phyloP scores from a whole-genome alignment of 2,113 vertebrate species.

The Gadus chalcogrammus region DNA sequence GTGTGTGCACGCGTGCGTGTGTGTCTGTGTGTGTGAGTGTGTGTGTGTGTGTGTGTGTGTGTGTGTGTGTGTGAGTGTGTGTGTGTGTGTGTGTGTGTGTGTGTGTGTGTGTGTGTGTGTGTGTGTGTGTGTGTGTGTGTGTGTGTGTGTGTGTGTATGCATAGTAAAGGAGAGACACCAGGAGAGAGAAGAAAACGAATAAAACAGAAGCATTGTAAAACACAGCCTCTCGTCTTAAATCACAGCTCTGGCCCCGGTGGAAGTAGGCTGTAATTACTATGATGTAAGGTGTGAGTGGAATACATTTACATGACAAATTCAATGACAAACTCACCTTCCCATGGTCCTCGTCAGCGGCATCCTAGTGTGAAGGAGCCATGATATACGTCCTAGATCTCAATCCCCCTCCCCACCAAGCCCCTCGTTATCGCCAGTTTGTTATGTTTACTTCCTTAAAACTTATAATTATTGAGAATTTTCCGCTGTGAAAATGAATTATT shows the following conservation, averaged over 20 bases:
- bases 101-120: constrained; percentile 15
- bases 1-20: neutral
- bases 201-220: constrained; percentile 61
- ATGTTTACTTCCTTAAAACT: too few species aligned
- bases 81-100: neutral
- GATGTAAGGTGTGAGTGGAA: constrained; percentile 58
- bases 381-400: too few species aligned
- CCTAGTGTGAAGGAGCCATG: constrained; percentile 17
- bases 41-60: constrained; percentile 13
- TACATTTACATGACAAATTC: constrained; percentile 59
- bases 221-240: constrained; percentile 57
- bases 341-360: constrained; percentile 27
- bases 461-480: too few species aligned
- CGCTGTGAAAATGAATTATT: too few species aligned
- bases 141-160: constrained; percentile 1
- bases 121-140: constrained; percentile 28
- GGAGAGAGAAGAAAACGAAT: constrained; percentile 36
- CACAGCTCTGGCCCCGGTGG: constrained; percentile 44
- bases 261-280: constrained; percentile 54
- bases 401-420: too few species aligned
- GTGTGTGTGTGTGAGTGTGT: constrained; percentile 30
- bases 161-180: constrained; percentile 30
- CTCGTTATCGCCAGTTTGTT: too few species aligned
- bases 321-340: constrained; percentile 58
- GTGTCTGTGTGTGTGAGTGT: neutral